Percentiles rank a stretch among this genome's conserved stretches.
phyloP scores from a whole-genome alignment of 2,113 vertebrate species.

The Rhabdomys dilectus region DNA sequence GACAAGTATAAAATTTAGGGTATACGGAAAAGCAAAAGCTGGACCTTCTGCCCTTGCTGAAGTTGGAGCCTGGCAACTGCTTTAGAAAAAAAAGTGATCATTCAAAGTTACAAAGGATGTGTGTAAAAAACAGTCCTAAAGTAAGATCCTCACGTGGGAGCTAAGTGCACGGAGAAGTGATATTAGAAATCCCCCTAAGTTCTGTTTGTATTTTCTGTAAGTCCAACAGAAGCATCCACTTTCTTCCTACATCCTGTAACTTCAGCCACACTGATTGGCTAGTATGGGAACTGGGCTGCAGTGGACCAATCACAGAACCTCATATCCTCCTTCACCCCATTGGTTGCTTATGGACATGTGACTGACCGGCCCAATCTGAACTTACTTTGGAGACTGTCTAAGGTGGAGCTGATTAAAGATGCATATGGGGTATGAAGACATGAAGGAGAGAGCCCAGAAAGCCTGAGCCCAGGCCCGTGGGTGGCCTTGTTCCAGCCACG shows the following conservation, averaged over 20 bases:
- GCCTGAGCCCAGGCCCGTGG: background rate
- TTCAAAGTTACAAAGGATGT: background rate
- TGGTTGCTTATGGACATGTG: background rate
- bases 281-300: background rate
- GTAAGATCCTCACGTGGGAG: background rate
- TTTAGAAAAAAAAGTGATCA: background rate
- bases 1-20: background rate
- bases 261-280: background rate
- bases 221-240: too few relatives aligned
- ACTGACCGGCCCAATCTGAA: background rate
- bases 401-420: rapidly evolving
- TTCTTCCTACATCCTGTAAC: background rate
- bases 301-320: background rate
- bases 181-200: background rate
- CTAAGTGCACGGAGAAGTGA: background rate
- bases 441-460: background rate
- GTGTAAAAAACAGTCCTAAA: background rate
- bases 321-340: background rate
- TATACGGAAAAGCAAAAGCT: background rate
- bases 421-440: background rate
- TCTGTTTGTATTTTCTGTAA: background rate
- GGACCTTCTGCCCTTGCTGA: background rate
- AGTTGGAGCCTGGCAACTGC: background rate
- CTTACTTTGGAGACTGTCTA: background rate
- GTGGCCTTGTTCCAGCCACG: background rate